Conservation (phyloP, 2,888 invertebrate species). For the Pharmacophagus antenor region DNA sequence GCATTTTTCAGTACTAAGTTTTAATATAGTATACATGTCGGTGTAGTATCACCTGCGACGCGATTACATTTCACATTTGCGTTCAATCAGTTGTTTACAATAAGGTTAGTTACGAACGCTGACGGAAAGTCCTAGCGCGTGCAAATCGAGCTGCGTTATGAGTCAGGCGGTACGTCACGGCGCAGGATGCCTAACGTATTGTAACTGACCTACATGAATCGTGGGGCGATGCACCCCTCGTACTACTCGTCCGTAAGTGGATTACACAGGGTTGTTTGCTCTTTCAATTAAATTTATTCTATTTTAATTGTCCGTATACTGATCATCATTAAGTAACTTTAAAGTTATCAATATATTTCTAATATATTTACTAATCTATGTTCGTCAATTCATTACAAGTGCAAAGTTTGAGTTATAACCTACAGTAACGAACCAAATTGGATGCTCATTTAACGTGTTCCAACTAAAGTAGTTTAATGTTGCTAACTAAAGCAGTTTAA, state of each 20-base stretch:
- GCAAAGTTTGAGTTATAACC: too few relatives aligned
- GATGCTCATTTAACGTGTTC: too few relatives aligned
- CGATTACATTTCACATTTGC: not conserved
- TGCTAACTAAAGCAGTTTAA: too few relatives aligned
- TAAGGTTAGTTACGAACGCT: slow-evolving; percentile 18
- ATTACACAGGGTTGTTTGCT: slow-evolving; percentile 42
- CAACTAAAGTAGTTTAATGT: too few relatives aligned
- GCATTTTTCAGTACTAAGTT: too few relatives aligned
- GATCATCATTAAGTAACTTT: too few relatives aligned
- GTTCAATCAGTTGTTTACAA: slow-evolving; percentile 6
- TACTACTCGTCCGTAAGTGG: slow-evolving; percentile 52
- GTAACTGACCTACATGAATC: slow-evolving; percentile 67
- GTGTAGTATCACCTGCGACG: not conserved
- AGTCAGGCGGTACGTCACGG: slow-evolving; percentile 26
- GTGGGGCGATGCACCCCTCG: slow-evolving; percentile 60
- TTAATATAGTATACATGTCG: not conserved
- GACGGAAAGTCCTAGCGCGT: slow-evolving; percentile 31
- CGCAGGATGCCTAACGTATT: slow-evolving; percentile 48
- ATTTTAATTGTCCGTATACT: too few relatives aligned
- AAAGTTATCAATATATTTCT: too few relatives aligned
- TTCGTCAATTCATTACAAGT: too few relatives aligned
- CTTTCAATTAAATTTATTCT: too few relatives aligned
- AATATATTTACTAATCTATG: too few relatives aligned
- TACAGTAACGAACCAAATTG: too few relatives aligned
- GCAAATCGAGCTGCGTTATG: slow-evolving; percentile 39